Evolutionary conservation across 2,113 vertebrate species (phyloP).

Genomic region (Siphamia tubifer): DNA sequence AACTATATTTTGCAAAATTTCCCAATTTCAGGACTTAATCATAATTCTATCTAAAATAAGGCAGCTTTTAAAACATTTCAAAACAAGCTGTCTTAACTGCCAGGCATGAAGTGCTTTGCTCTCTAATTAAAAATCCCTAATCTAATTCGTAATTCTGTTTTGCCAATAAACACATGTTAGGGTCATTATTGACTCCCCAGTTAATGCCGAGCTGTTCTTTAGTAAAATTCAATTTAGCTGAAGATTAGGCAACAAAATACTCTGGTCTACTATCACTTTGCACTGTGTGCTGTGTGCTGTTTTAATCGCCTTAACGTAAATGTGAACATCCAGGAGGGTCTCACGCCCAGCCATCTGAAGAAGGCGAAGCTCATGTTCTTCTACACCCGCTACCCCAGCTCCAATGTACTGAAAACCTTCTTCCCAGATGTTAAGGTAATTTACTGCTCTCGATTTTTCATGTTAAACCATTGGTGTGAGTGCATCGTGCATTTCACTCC

Average conservation of each 20-base stretch:
- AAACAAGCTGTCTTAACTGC: slow-evolving; percentile 67
- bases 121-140: slow-evolving; percentile 83
- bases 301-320: slow-evolving; percentile 83
- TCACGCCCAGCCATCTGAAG: slow-evolving; percentile 93
- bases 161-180: slow-evolving; percentile 80
- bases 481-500: slow-evolving; percentile 19
- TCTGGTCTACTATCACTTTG: slow-evolving; percentile 68
- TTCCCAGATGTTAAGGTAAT: slow-evolving; percentile 95
- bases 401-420: slow-evolving; percentile 89
- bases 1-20: background rate
- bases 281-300: slow-evolving; percentile 26
- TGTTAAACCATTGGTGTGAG: background rate
- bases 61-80: slow-evolving; percentile 60
- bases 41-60: slow-evolving; percentile 47
- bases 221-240: slow-evolving; percentile 73
- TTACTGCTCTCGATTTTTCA: no score
- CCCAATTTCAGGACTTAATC: slow-evolving; percentile 31
- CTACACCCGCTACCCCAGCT: slow-evolving; percentile 96
- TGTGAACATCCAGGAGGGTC: slow-evolving; percentile 87
- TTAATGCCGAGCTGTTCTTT: slow-evolving; percentile 75
- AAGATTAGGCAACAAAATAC: slow-evolving; percentile 74
- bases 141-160: slow-evolving; percentile 79
- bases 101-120: slow-evolving; percentile 70
- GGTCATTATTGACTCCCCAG: slow-evolving; percentile 78
- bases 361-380: slow-evolving; percentile 99